A percentile compares a stretch with the other conserved stretches of the same genome.
Conservation (phyloP, 2,797 vertebrate species). For the Manis pentadactyla region DNA sequence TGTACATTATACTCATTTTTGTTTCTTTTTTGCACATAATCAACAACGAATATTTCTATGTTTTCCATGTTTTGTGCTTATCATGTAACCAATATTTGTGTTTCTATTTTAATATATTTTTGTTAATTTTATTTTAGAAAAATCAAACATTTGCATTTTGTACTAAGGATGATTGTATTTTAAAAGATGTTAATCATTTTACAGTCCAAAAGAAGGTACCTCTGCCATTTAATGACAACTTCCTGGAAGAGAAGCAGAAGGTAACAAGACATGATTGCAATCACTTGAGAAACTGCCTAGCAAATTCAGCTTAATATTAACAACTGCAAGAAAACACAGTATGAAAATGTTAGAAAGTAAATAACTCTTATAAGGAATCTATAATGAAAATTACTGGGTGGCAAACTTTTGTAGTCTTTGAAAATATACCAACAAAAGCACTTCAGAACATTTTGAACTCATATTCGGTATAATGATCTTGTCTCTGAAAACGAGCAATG, state of each 20-base stretch:
- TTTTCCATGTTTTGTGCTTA: background rate
- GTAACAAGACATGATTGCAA: background rate
- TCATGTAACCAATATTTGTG: background rate
- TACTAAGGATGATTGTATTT: background rate
- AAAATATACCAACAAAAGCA: conserved; percentile 24
- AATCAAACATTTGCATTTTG: background rate
- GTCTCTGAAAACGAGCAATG: conserved; percentile 47
- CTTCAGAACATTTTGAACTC: conserved; percentile 33
- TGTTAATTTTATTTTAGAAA: conserved; percentile 17
- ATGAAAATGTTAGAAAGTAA: conserved; percentile 48
- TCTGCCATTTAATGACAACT: background rate
- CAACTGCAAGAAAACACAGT: background rate
- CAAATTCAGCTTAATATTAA: background rate
- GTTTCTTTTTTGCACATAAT: background rate
- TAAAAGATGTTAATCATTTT: background rate
- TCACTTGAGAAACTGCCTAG: conserved; percentile 23
- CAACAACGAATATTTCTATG: background rate
- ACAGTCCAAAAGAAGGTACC: background rate
- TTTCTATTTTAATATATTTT: conserved; percentile 17
- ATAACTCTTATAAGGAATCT: background rate
- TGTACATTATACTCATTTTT: background rate
- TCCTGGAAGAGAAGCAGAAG: background rate
- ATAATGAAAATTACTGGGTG: background rate
- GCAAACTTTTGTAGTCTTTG: background rate
- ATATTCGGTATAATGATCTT: background rate